Evolutionary conservation across 1,140 invertebrate species (phyloP), one percentile per base, ranked within the genome.

Genomic region (Pollicipes pollicipes): DNA sequence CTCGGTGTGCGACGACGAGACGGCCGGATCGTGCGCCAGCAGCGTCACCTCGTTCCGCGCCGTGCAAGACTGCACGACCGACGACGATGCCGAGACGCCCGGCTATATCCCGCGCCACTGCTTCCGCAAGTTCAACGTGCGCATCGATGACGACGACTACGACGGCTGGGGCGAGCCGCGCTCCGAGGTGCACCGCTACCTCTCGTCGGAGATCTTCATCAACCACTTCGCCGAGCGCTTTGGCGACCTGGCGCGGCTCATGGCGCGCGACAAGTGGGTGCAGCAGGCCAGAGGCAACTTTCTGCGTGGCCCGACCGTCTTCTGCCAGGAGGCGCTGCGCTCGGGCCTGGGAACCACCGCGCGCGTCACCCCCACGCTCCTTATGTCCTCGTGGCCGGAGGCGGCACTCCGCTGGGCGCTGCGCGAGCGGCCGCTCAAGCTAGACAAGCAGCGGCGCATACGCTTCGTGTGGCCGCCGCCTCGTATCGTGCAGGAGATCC

Each of bases 91-190:
- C 45, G 45, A 58, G 21, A 21, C 45, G 45, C 45, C 45, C 13
- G 45, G 45, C 45, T 21, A 58, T 24, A 10, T 58, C 2, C 45
- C 45, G 10, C 8, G 21, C 13, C 21, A 58, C 45, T 58, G 45
- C 45, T 58, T 58, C 45, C 45, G 45, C 45, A 6, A 21, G 45
- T 66, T 37, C 31, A 6, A 85, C 0, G 82, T 86, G 16, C 81
- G 87, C 29, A 83, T 89, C 24, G 88, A 84, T 71, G 80, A 89
- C 30, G 82, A 88, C 3, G 87, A 89, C 75, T 87, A 90, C 72
- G 90, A 89, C 74, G 83, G 90, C 73, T 77, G 78, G 72, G 69
- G 74, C 0, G 74, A 75, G 66, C 66, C 68, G 8, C 70, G 75
- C 10, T 83, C 82, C 24, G 83, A 88, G 68, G 80, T 58, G 2